Evolutionary conservation across 2,888 invertebrate species (phyloP), one percentile per base, ranked within the genome.

Genomic region (Serrognathus titanus): DNA sequence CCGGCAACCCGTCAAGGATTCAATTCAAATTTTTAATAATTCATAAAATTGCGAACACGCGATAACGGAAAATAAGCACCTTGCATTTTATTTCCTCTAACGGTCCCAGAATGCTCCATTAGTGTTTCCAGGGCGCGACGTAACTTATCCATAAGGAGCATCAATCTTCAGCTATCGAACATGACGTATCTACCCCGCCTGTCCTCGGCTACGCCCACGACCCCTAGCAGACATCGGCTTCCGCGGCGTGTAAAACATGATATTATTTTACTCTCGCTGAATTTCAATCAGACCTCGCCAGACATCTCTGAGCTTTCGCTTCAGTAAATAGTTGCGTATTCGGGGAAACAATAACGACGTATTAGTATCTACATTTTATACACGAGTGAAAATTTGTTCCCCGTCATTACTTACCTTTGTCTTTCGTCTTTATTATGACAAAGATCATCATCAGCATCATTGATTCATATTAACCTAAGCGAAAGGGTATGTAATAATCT

Each of bases 81-180:
- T 31, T 31, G 24, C 24, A 7, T 31, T 31, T 31, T 31, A 31
- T 31, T 31, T 7, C 24, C 24, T 31, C 24, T 31, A 31, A 31
- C 24, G 20, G 43, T 43, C 43, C 12, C 43, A 8, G 43, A 43
- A 43, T 20, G 43, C 43, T 43, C 20, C 43, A 61, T 63, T 59
- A 62, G 60, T 59, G 62, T 61, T 63, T 59, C 64, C 56, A 50
- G 60, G 58, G 63, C 57, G 65, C 63, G 64, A 67, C 66, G 68
- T 63, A 69, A 69, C 64, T 69, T 71, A 69, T 68, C 71, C 71
- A 68, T 69, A 68, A 70, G 67, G 67, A 69, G 68, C 71, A 72
- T 72, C 72, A 72, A 72, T 72, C 72, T 72, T 71, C 66, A 69
- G 70, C 69, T 70, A 72, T 71, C 71, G 71, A 71, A 69, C 69